These are phyloP conservation scores for Sinocyclocheilus grahami DNA, from an alignment of 2,113 vertebrate species.

Conservation along the genomic window DNA sequence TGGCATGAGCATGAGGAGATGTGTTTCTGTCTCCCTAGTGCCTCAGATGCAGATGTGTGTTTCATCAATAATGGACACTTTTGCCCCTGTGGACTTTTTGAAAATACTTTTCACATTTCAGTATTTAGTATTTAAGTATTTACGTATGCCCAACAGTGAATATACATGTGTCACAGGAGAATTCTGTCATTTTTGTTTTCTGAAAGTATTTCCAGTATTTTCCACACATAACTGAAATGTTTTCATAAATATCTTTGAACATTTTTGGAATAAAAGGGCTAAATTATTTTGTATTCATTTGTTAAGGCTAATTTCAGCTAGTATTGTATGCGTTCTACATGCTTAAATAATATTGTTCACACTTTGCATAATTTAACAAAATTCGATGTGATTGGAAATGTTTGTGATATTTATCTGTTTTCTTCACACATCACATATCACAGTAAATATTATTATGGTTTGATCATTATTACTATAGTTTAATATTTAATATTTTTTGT, in stretches of 20 bases:
- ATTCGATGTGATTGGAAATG: not conserved
- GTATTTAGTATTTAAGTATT: not conserved
- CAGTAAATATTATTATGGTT: not conserved
- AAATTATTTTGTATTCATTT: not conserved
- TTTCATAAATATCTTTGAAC: too few species aligned
- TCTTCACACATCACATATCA: not conserved
- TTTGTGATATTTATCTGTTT: not conserved
- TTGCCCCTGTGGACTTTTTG: not conserved
- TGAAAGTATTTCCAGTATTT: too few species aligned
- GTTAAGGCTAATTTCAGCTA: not conserved
- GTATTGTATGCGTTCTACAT: not conserved
- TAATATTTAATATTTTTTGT: not conserved
- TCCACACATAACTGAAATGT: too few species aligned
- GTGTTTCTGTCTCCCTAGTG: not conserved
- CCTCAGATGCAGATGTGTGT: not conserved
- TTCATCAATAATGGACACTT: not conserved
- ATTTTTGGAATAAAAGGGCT: too few species aligned
- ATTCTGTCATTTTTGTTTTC: too few species aligned
- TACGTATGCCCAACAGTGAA: not conserved
- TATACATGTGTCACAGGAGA: too few species aligned
- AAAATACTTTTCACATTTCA: not conserved
- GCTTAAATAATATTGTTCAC: not conserved
- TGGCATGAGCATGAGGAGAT: too few species aligned
- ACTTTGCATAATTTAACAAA: not conserved
- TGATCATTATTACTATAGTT: not conserved